Percentiles rank a stretch among this genome's conserved stretches.
These are phyloP conservation scores for Nebria salina DNA, from an alignment of 2,888 invertebrate species.

Conservation along the genomic window DNA sequence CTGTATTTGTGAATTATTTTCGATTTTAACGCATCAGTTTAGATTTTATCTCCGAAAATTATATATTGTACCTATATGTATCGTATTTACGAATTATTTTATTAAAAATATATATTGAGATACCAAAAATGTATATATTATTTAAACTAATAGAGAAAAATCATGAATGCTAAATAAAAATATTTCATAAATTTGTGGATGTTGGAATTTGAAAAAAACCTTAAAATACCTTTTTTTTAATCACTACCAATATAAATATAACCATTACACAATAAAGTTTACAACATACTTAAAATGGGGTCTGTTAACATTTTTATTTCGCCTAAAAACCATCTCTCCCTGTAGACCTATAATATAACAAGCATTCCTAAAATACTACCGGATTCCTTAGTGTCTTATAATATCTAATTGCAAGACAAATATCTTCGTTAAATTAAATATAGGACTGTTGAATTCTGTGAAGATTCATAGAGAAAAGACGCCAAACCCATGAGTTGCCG, in stretches of 20 bases:
- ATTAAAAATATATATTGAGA: no score
- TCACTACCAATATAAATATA: background rate
- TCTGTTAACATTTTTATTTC: no score
- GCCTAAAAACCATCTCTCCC: background rate
- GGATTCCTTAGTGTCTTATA: background rate
- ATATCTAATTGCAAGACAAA: background rate
- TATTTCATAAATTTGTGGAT: no score
- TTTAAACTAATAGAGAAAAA: no score
- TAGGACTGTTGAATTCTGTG: no score
- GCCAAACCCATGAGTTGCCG: no score
- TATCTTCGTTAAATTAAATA: no score
- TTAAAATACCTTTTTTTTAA: background rate
- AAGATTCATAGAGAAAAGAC: no score
- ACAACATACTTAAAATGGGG: background rate
- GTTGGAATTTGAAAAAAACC: background rate
- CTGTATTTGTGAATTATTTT: conserved; percentile 24
- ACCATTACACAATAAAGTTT: background rate
- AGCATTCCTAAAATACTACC: background rate
- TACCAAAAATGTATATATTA: no score
- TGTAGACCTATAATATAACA: background rate
- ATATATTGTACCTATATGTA: no score
- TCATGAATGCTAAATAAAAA: no score
- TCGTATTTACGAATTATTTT: no score
- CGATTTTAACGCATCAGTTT: background rate
- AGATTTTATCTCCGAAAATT: background rate